Evolutionary conservation across 2,797 vertebrate species (phyloP).

Genomic region (Threskiornis aethiopicus): DNA sequence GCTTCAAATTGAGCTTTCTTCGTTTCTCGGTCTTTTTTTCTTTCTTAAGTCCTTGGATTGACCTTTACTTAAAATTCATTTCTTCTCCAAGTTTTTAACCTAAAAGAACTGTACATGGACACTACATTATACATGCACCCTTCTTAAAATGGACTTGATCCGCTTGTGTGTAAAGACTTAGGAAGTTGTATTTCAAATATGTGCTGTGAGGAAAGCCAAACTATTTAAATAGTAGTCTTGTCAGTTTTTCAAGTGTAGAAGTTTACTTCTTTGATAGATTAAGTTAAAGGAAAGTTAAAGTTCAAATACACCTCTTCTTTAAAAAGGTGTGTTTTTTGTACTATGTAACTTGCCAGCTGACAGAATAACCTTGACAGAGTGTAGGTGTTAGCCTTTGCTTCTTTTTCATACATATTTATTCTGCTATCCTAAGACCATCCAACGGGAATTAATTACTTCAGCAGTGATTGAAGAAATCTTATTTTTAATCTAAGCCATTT

Average conservation of each 20-base stretch:
- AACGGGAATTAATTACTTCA: slow-evolving; percentile 24
- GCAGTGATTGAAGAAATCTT: not conserved
- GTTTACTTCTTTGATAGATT: not conserved
- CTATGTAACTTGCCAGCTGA: not conserved
- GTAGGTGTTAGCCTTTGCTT: not conserved
- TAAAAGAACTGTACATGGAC: not conserved
- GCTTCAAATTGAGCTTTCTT: not conserved
- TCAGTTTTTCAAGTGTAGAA: not conserved
- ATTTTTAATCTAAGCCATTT: slow-evolving; percentile 6
- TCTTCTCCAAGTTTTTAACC: not conserved
- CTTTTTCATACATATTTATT: not conserved
- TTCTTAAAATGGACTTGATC: not conserved
- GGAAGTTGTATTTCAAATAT: not conserved
- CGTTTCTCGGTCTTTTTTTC: not conserved
- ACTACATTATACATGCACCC: not conserved
- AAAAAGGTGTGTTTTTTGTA: not conserved
- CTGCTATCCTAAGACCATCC: not conserved
- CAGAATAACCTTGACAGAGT: not conserved
- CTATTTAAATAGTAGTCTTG: not conserved
- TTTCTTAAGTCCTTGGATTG: not conserved
- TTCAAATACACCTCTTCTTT: not conserved
- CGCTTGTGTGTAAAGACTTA: not conserved
- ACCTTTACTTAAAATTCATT: not conserved
- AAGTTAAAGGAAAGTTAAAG: not conserved
- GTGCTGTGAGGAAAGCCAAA: not conserved